phyloP scores from a whole-genome alignment of 2,113 vertebrate genomes.

The Brienomyrus longianalis region DNA sequence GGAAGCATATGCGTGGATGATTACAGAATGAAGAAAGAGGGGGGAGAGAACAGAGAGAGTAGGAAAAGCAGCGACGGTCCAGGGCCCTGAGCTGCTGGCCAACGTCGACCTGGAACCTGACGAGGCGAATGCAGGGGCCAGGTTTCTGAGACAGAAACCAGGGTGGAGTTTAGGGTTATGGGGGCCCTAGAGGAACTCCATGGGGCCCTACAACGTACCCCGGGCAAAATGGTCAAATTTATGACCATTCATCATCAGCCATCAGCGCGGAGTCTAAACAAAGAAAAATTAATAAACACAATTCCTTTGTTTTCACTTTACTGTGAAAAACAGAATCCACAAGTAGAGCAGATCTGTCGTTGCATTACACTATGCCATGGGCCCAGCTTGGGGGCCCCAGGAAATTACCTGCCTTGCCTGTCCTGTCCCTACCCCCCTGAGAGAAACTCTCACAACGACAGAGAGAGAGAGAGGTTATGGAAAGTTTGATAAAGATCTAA shows the following conservation, averaged over 20 bases:
- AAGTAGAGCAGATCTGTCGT: too few species aligned
- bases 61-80: background rate
- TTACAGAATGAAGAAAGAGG: background rate
- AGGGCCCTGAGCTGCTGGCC: background rate
- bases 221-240: background rate
- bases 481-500: background rate
- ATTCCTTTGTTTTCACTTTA: background rate
- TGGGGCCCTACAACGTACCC: background rate
- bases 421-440: background rate
- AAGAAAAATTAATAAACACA: background rate
- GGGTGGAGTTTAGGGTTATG: background rate
- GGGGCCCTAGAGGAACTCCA: too few species aligned
- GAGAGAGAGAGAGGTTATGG: background rate
- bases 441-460: background rate
- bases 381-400: too few species aligned
- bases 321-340: too few species aligned
- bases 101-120: background rate
- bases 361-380: too few species aligned
- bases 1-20: background rate
- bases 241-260: background rate
- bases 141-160: background rate
- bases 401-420: background rate
- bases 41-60: background rate
- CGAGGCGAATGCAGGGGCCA: background rate
- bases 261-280: background rate